These are phyloP conservation scores for Clarias magur DNA, from an alignment of 2,113 vertebrate genomes.

Conservation along the genomic window DNA sequence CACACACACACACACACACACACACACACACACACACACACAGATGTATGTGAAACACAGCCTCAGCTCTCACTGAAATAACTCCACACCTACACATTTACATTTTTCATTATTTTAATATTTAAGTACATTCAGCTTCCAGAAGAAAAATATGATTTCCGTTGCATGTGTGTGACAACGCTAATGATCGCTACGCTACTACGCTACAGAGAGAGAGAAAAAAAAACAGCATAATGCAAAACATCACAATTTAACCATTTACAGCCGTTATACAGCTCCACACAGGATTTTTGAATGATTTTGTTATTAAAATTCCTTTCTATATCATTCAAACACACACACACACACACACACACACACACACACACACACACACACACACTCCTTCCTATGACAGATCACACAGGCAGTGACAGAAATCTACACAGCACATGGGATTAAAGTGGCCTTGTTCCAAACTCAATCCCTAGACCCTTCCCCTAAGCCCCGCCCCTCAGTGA, in stretches of 20 bases:
- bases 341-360: neutral
- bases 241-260: neutral
- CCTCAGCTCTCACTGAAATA: neutral
- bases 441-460: neutral
- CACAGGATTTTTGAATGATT: neutral
- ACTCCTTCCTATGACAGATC: neutral
- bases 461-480: neutral
- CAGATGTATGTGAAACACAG: neutral
- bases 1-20: too few relatives aligned
- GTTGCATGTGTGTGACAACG: neutral
- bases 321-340: neutral
- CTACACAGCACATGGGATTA: neutral
- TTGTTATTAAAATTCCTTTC: neutral
- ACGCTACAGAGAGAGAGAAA: neutral
- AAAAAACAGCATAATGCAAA: neutral
- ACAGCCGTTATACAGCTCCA: neutral
- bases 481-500: neutral
- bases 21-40: too few relatives aligned
- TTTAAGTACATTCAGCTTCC: constrained; percentile 13
- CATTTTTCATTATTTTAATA: neutral
- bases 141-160: neutral
- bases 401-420: neutral
- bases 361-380: neutral
- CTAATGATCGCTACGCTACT: neutral
- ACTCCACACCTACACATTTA: neutral